A percentile compares a stretch with the other conserved stretches of the same genome.
Evolutionary conservation across 2,888 invertebrate species (phyloP).

Genomic region (Synergus umbraculus): DNA sequence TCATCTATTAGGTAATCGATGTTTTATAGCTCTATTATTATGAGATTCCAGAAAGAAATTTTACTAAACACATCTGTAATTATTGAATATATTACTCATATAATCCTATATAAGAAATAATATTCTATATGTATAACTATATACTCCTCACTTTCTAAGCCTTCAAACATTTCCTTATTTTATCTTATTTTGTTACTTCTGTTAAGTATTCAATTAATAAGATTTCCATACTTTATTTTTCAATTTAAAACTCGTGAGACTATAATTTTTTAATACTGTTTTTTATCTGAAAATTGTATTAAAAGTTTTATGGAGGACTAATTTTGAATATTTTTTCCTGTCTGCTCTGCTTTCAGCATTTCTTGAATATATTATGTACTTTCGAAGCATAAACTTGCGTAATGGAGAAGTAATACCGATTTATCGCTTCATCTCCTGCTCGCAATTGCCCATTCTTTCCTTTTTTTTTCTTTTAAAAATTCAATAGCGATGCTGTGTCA

Average conservation of each 20-base stretch:
- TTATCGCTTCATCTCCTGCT: not conserved
- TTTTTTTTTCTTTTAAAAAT: not conserved
- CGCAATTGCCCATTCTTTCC: not conserved
- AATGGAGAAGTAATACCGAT: not conserved
- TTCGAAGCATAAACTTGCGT: not conserved
- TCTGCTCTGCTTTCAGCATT: conserved; percentile 1
- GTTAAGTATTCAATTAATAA: not conserved
- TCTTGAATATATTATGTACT: not conserved
- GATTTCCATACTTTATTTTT: not conserved
- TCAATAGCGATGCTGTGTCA: not conserved
- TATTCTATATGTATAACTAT: not conserved
- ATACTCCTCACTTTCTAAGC: not conserved
- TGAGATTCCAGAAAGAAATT: not conserved
- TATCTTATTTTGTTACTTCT: not conserved
- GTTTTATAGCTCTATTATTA: not conserved
- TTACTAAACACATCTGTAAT: not conserved
- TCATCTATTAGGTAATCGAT: not conserved
- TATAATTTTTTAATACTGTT: no score
- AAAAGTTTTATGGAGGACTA: not conserved
- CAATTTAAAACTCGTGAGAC: no score
- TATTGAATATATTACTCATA: conserved; percentile 13
- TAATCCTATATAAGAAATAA: not conserved
- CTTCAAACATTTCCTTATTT: not conserved
- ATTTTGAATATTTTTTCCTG: not conserved
- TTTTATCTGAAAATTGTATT: not conserved